Percentiles rank a stretch among this genome's conserved stretches.
Conservation (phyloP, 2,888 invertebrate species). For the Drosophila longiperda region DNA sequence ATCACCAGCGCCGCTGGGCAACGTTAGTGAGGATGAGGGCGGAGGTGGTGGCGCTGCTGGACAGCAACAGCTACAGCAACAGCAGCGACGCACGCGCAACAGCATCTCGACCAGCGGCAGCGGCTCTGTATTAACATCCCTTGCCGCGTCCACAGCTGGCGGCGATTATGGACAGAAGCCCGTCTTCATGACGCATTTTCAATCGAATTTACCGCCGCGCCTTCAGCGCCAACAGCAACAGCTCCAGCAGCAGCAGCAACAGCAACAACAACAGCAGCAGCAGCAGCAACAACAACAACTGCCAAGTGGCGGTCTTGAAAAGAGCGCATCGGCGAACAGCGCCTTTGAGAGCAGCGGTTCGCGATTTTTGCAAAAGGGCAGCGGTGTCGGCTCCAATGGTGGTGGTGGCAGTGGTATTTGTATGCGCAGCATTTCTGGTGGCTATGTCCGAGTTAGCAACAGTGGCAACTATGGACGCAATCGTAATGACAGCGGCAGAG, state of each 20-base stretch:
- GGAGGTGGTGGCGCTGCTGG: slow-evolving; percentile 30
- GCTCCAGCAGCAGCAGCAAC: slow-evolving; percentile 73
- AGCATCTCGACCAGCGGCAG: slow-evolving; percentile 67
- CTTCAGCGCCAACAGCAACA: slow-evolving; percentile 91
- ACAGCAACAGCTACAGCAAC: slow-evolving; percentile 32
- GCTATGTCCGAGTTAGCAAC: slow-evolving; percentile 51
- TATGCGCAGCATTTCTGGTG: slow-evolving; percentile 61
- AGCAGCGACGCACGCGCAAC: slow-evolving; percentile 61
- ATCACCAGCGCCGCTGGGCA: slow-evolving; percentile 37
- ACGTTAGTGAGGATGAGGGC: slow-evolving; percentile 64
- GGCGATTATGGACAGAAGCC: slow-evolving; percentile 71
- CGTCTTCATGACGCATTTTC: slow-evolving; percentile 90
- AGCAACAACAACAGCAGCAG: slow-evolving; percentile 79
- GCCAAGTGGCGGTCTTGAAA: slow-evolving; percentile 67
- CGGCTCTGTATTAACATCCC: slow-evolving; percentile 29
- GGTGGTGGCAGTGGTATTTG: slow-evolving; percentile 38
- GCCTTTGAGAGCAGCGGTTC: slow-evolving; percentile 69
- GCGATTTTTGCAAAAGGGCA: slow-evolving; percentile 76
- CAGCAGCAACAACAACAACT: slow-evolving; percentile 81
- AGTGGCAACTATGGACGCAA: slow-evolving; percentile 54
- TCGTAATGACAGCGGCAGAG: slow-evolving; percentile 65
- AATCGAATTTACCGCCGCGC: slow-evolving; percentile 93
- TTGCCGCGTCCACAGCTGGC: slow-evolving; percentile 52
- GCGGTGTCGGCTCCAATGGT: slow-evolving; percentile 31
- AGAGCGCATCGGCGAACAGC: slow-evolving; percentile 75